Base-by-base conservation (phyloP, 2,113 vertebrate genomes). In the Bujurquina vittata region DNA sequence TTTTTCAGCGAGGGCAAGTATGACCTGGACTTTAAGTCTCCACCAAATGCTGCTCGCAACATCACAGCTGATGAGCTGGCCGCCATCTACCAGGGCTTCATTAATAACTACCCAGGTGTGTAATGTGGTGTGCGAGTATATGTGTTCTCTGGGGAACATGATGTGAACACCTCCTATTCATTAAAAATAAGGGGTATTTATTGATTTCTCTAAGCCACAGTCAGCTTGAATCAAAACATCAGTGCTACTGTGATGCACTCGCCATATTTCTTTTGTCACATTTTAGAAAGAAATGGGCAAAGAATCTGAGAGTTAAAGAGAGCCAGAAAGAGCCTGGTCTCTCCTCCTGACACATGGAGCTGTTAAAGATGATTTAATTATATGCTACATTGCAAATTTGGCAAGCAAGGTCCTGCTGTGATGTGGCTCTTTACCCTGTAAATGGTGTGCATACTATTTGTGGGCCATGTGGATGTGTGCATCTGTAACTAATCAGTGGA, bases 11-110 rank as follows among this genome's bases (percentile, higher is more conserved):
- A 98, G 33, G 97, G 97, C 75, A 97, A 97, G 91, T 98, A 98
- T 0, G 97, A 98, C 94, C 93, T 98, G 91, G 97, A 98, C 91
- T 98, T 98, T 89, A 98, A 98, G 91, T 98, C 97, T 31, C 95
- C 97, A 0, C 96, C 97, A 18, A 96, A 97, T 23, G 96, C 96
- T 46, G 96, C 96, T 56, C 97, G 97, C 80, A 97, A 96, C 89
- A 98, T 98, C 92, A 96, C 95, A 3, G 96, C 94, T 3, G 96
- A 97, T 75, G 96, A 97, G 93, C 93, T 98, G 84, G 96, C 97
- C 0, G 91, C 95, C 79, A 97, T 98, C 89, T 98, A 98, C 94
- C 97, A 97, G 84, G 97, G 97, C 92, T 98, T 98, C 81, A 96
- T 98, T 80, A 96, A 96, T 84, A 96, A 98, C 89, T 98, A 97